Evolutionary conservation across 2,797 vertebrate genomes (phyloP).

Genomic region (Siniperca scherzeri): DNA sequence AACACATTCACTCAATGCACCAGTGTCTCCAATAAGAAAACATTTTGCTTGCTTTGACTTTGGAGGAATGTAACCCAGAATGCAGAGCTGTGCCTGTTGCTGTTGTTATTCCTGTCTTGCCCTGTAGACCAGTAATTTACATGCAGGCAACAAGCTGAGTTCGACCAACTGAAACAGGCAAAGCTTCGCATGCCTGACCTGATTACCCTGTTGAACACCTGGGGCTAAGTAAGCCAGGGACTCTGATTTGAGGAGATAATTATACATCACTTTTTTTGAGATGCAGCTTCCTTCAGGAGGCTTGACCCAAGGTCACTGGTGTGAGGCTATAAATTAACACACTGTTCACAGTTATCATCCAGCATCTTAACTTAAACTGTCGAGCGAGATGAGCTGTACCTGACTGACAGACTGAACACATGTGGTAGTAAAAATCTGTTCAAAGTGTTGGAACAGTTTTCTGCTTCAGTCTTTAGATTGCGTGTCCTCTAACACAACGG

Average conservation of each 20-base stretch:
- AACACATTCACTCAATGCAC: not conserved
- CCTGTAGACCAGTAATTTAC: slow-evolving; percentile 49
- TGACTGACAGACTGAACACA: not conserved
- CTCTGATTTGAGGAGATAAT: slow-evolving; percentile 62
- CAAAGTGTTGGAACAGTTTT: not conserved
- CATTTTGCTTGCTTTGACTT: not conserved
- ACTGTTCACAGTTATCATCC: slow-evolving; percentile 14
- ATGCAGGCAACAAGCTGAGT: slow-evolving; percentile 57
- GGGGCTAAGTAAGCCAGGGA: slow-evolving; percentile 31
- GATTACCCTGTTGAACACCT: slow-evolving; percentile 50
- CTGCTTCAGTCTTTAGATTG: not conserved
- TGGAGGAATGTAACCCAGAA: not conserved
- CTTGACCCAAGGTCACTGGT: slow-evolving; percentile 28
- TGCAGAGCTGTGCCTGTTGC: slow-evolving; percentile 30
- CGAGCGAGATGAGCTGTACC: not conserved
- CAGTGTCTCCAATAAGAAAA: not conserved
- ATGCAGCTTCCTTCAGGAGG: slow-evolving; percentile 14
- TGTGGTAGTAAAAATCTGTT: not conserved
- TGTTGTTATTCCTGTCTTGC: slow-evolving; percentile 42
- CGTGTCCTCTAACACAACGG: too few relatives aligned
- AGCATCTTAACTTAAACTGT: slow-evolving; percentile 15
- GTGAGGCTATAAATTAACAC: slow-evolving; percentile 20
- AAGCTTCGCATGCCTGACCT: slow-evolving; percentile 56
- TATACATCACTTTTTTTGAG: slow-evolving; percentile 24
- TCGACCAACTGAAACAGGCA: slow-evolving; percentile 47